Conservation (phyloP, 1,140 invertebrate genomes). For the Cheumatopsyche charites region DNA sequence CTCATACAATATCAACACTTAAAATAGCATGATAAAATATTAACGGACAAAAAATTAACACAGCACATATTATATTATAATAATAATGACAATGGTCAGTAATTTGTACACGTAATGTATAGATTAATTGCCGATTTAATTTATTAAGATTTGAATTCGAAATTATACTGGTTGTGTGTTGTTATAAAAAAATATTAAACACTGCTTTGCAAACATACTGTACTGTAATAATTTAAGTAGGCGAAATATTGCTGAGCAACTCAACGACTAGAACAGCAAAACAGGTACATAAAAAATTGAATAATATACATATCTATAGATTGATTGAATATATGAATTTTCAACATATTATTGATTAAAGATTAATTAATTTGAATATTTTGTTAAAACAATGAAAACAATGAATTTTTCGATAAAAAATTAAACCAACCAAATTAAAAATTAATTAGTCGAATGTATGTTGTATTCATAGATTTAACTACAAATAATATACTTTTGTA, state of each 20-base stretch:
- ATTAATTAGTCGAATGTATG: too few species aligned
- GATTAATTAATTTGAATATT: neutral
- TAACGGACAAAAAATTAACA: too few species aligned
- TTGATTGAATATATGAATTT: neutral
- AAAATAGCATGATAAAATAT: too few species aligned
- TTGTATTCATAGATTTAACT: too few species aligned
- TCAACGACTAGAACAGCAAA: neutral
- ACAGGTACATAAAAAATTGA: slow-evolving; percentile 19
- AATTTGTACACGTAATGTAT: neutral
- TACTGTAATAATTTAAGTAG: slow-evolving; percentile 20
- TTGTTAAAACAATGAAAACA: neutral
- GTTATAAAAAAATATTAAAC: neutral
- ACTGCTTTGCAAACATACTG: neutral
- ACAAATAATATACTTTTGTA: too few species aligned
- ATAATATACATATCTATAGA: neutral
- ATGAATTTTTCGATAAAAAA: too few species aligned
- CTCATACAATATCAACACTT: too few species aligned
- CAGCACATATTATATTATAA: too few species aligned
- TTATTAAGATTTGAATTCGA: neutral
- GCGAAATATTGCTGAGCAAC: slow-evolving; percentile 2
- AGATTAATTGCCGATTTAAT: neutral
- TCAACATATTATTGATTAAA: too few species aligned
- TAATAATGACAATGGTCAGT: too few species aligned
- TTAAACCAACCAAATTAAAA: too few species aligned
- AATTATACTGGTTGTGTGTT: neutral